Conservation (phyloP, 2,888 invertebrate genomes). For the Pterobdella sp. region DNA sequence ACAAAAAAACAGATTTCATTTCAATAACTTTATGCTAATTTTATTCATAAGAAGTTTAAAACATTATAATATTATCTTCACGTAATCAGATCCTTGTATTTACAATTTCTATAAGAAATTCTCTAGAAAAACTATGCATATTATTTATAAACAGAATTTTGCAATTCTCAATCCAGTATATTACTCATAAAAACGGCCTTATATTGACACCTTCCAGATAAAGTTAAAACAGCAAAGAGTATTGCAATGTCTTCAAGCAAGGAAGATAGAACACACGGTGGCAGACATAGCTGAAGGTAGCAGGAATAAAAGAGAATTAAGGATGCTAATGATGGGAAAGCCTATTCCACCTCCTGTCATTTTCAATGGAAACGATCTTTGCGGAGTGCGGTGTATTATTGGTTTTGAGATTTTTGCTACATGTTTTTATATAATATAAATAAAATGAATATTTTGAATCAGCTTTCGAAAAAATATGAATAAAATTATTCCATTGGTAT, state of each 20-base stretch:
- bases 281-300: slow-evolving; percentile 12
- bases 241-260: slow-evolving; percentile 18
- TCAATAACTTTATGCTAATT: too few relatives aligned
- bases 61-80: not conserved
- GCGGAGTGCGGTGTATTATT: slow-evolving; percentile 13
- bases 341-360: slow-evolving; percentile 21
- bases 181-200: not conserved
- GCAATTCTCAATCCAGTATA: too few relatives aligned
- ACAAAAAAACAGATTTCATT: too few relatives aligned
- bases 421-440: too few relatives aligned
- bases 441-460: too few relatives aligned
- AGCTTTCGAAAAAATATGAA: too few relatives aligned
- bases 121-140: not conserved
- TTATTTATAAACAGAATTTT: too few relatives aligned
- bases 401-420: too few relatives aligned
- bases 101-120: slow-evolving; percentile 4
- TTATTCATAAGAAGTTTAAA: too few relatives aligned
- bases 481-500: too few relatives aligned
- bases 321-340: slow-evolving; percentile 24
- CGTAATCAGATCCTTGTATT: not conserved
- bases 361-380: slow-evolving; percentile 23
- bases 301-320: slow-evolving; percentile 16
- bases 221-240: slow-evolving; percentile 21
- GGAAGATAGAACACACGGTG: slow-evolving; percentile 13
- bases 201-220: slow-evolving; percentile 1